A percentile compares a stretch with the other conserved stretches of the same genome.
Conservation (phyloP, 2,113 vertebrate species). For the Smithornis capensis region DNA sequence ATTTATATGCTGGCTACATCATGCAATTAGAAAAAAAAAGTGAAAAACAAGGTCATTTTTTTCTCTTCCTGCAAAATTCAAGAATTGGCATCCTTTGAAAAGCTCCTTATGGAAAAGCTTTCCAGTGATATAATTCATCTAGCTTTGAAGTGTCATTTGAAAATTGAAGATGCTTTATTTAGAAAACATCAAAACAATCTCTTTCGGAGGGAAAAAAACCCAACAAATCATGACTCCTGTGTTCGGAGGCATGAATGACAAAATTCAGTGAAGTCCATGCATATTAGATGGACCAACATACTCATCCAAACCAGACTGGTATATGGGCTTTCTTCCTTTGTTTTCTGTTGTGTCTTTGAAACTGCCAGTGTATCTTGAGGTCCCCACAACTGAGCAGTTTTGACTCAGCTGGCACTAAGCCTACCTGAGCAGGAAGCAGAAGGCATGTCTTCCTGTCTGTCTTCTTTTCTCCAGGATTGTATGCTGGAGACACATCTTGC, state of each 20-base stretch:
- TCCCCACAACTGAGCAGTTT: background rate
- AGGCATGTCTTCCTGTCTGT: background rate
- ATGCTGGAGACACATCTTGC: background rate
- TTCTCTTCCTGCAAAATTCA: conserved; percentile 5
- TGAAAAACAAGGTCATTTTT: background rate
- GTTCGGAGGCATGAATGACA: conserved; percentile 2
- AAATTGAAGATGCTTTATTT: conserved; percentile 56
- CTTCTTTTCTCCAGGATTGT: background rate
- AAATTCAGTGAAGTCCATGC: background rate
- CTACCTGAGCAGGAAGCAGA: background rate
- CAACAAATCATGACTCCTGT: background rate
- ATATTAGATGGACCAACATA: background rate
- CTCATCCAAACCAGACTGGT: background rate
- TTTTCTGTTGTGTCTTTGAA: conserved; percentile 21
- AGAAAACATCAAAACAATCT: conserved; percentile 46
- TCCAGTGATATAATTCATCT: conserved; percentile 19
- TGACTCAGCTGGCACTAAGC: background rate
- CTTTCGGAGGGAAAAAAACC: background rate
- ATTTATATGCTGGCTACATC: background rate
- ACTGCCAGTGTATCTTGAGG: background rate
- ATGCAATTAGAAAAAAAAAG: background rate
- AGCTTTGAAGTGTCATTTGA: conserved; percentile 45
- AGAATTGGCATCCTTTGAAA: conserved; percentile 38
- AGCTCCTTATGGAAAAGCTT: conserved; percentile 25
- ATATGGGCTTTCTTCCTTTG: background rate